Evolutionary conservation across 2,797 vertebrate genomes (phyloP), one percentile per base, ranked within the genome.

Genomic region (Halcyon badia): DNA sequence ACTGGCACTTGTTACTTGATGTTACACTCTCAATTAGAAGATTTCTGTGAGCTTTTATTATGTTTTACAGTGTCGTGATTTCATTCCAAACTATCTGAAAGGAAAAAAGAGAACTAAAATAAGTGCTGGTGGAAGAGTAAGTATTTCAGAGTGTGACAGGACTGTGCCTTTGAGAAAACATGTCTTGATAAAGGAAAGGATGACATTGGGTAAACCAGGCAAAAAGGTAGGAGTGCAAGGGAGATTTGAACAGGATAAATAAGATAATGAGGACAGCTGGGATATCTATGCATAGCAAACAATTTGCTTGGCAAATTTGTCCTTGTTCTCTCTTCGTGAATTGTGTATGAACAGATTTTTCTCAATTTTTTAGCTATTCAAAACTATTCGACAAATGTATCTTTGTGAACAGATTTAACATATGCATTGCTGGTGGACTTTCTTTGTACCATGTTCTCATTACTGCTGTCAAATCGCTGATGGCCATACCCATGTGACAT

Each of bases 281-380:
- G 90, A 82, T 95, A 96, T 97, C 93, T 96, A 80, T 94, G 94
- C 92, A 95, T 92, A 96, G 90, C 90, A 93, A 94, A 96, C 88
- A 96, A 95, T 91, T 95, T 96, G 71, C 87, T 95, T 96, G 93
- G 88, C 88, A 94, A 93, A 85, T 94, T 92, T 97, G 81, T 94
- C 89, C 83, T 86, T 87, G 79, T 79, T 96, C 73, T 60, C n/a
- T 92, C 56, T 70, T 87, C 0, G 90, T 90, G 78, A 96, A 83
- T 96, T 93, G 92, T 88, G 86, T 94, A 95, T 80, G 94, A 97
- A 94, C 96, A 97, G 95, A 96, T 96, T 96, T 96, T 93, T 87
- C 87, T 97, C 7, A 2, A 22, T 57, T 84, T 96, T 92, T 92
- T 77, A 85, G 73, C 86, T 94, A 35, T 87, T 96, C 86, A 89